Evolutionary conservation across 37 sponge, comb jelly and placozoan genomes (phyloP), one percentile per base, ranked within the genome.

Genomic region (Haliclona indistincta): DNA sequence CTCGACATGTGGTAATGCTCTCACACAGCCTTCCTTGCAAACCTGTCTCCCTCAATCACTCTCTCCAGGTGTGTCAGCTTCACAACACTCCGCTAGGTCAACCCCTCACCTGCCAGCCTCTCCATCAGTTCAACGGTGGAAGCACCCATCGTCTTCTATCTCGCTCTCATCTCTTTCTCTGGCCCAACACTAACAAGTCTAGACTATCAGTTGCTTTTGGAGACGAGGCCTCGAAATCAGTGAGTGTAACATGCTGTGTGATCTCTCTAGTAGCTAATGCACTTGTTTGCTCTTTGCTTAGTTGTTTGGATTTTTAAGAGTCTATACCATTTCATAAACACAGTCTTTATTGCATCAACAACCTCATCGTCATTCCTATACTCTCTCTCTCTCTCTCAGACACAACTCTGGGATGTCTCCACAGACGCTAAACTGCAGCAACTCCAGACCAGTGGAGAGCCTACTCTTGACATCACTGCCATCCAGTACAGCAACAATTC

Each of bases 71-170:
- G 42, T 84, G 70, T 43, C 76, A 84, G 74, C 60, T 89, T 20
- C 33, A 29, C 42, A 82, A 41, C 26, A 70, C 43, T 19, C 52
- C 81, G 11, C 34, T 45, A 17, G 68, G 60, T 36, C 10, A 74
- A 30, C 68, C 80, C 2, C 8, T 79, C 33, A 40, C 67, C 22
- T 81, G 75, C 40, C 76, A 73, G 13, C 68, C 60, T 22, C 56
- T 86, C 29, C 79, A 94, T 63, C 81, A 86, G 68, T 94, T 94
- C 67, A 65, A 53, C 4, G 94, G 94, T 25, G 86, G 94, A 41
- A 20, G 76, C 26, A 42, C 72, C 17, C 69, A 86, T 66, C 86
- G 68, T 30, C 67, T 89, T 5, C 78, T 94, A 36, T 89, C 94
- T 28, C 77, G 84, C 28, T 89, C 94, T 8, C 42, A 23, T 15